Evolutionary conservation across 2,113 vertebrate genomes (phyloP), one percentile per base, ranked within the genome.

Genomic region (Suricata suricatta): DNA sequence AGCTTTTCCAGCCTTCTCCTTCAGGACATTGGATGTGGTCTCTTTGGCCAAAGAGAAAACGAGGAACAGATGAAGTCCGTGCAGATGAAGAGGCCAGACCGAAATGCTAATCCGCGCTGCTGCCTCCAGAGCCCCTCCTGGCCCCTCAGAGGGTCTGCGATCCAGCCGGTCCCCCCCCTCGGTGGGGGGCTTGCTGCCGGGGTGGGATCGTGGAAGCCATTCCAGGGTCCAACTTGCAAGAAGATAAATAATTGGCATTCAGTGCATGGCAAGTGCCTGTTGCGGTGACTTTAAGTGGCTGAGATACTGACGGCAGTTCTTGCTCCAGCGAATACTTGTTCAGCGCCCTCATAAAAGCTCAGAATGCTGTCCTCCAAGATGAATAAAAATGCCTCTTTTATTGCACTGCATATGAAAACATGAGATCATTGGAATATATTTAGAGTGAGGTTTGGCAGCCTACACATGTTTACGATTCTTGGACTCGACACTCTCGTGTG

Each of bases 351-450:
- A 33, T 83, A 63, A 93, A 94, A 95, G 88, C 33, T 38, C 77
- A n/a, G 60, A 84, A 88, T 64, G 81, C 96, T 97, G 97, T 97
- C 97, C 92, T 97, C 96, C 96, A 90, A 95, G 94, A 97, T 57
- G 97, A 92, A 97, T 97, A 94, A 97, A 98, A 98, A 97, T 95
- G 96, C 1, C 96, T 98, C 96, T 98, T 91, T 96, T 93, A 97
- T 81, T 0, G 97, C 94, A 19, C 84, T 86, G 94, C 98, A 85
- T 95, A 95, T 98, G 98, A 98, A 98, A 98, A 98, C 98, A 98
- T 98, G 99, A 99, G 98, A 90, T 99, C 98, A 99, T 44, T 98
- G 96, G 95, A 98, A 96, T 98, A 98, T 97, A 98, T 96, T 96
- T 97, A 93, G 98, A 98, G 94, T n/a, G 93, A 97, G 98, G 98